Conservation (phyloP, 2,888 invertebrate genomes). For the Acleris holmiana region DNA sequence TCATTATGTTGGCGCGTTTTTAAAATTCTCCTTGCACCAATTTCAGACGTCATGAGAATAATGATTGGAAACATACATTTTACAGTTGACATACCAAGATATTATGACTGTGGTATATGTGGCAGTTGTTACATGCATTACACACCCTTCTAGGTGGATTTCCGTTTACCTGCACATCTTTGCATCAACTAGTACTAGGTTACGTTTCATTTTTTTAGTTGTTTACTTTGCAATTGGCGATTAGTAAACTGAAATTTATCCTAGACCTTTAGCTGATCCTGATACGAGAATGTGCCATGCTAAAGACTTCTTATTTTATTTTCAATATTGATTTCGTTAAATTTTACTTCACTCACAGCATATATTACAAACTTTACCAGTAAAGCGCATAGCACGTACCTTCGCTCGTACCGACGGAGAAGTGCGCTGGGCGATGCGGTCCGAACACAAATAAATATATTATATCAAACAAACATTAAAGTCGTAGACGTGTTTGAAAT, state of each 20-base stretch:
- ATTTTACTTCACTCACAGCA: slow-evolving; percentile 74
- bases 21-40: slow-evolving; percentile 71
- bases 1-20: slow-evolving; percentile 38
- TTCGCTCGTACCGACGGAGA: slow-evolving; percentile 60
- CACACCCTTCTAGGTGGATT: slow-evolving; percentile 68
- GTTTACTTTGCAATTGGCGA: slow-evolving; percentile 34
- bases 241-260: slow-evolving; percentile 68
- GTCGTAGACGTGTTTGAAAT: not conserved
- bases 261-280: slow-evolving; percentile 76
- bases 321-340: slow-evolving; percentile 69
- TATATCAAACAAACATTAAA: not conserved
- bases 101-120: slow-evolving; percentile 73
- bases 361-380: slow-evolving; percentile 51
- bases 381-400: slow-evolving; percentile 65
- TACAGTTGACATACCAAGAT: slow-evolving; percentile 52
- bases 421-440: slow-evolving; percentile 61
- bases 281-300: slow-evolving; percentile 83
- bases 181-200: slow-evolving; percentile 26
- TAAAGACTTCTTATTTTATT: slow-evolving; percentile 79
- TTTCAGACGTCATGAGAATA: slow-evolving; percentile 59
- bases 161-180: slow-evolving; percentile 59
- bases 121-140: slow-evolving; percentile 81
- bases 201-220: slow-evolving; percentile 24
- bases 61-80: slow-evolving; percentile 50
- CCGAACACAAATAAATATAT: slow-evolving; percentile 40